phyloP scores from a whole-genome alignment of 2,113 vertebrate genomes.

The Mobula hypostoma region DNA sequence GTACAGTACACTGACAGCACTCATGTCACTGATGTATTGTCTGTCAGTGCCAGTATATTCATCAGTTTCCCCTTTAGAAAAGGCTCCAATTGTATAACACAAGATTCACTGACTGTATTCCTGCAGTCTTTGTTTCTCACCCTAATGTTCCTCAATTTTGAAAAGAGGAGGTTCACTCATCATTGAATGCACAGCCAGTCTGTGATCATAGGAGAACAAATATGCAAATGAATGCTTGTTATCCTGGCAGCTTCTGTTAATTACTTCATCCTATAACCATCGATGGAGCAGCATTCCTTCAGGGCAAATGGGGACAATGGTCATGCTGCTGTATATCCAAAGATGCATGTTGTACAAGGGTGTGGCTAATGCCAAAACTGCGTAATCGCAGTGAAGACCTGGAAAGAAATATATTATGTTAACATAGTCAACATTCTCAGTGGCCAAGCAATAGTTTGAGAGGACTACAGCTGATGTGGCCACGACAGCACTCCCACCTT shows the following conservation, averaged over 20 bases:
- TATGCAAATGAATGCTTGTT: constrained; percentile 15
- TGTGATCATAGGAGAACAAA: neutral
- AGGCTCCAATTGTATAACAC: neutral
- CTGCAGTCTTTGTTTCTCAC: neutral
- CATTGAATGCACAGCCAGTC: neutral
- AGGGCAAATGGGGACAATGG: neutral
- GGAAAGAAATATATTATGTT: neutral
- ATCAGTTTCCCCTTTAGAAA: constrained; percentile 7
- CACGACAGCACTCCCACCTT: neutral
- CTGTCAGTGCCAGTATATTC: neutral
- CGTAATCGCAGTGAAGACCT: neutral
- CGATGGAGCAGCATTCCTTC: neutral
- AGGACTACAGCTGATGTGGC: neutral
- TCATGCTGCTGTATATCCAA: neutral
- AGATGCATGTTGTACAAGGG: neutral
- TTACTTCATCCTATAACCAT: neutral
- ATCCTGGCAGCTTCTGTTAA: neutral
- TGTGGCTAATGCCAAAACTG: neutral
- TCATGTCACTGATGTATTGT: neutral
- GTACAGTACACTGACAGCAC: neutral
- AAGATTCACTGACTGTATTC: neutral
- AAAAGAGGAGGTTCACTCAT: neutral
- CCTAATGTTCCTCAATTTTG: neutral
- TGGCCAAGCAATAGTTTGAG: neutral
- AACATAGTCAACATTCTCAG: neutral